phyloP scores from a whole-genome alignment of 1,140 invertebrate species.

The Neodiprion lecontei region DNA sequence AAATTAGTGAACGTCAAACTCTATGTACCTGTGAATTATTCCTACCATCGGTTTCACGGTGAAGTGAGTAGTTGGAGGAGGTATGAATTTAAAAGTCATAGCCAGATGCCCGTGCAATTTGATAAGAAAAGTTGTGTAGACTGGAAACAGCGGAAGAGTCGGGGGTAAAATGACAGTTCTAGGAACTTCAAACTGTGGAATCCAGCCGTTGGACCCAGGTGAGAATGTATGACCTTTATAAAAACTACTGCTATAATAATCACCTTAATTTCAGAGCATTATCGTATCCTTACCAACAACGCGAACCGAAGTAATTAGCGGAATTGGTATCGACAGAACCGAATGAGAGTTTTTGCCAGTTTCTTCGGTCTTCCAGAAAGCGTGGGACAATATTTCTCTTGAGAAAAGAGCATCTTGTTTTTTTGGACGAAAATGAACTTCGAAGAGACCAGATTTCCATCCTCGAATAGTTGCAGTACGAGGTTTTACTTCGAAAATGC shows the following conservation, averaged over 20 bases:
- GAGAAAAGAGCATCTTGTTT: conserved; percentile 22
- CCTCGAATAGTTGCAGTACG: conserved; percentile 20
- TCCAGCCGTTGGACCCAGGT: conserved; percentile 25
- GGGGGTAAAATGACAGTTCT: conserved; percentile 44
- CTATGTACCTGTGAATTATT: conserved; percentile 38
- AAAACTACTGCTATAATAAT: background rate
- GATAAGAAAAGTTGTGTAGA: conserved; percentile 45
- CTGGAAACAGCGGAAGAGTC: conserved; percentile 37
- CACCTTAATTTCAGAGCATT: background rate
- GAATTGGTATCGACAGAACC: conserved; percentile 11
- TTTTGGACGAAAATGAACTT: conserved; percentile 42
- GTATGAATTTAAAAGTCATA: conserved; percentile 43
- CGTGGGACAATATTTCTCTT: conserved; percentile 4
- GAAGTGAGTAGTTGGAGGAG: conserved; percentile 40
- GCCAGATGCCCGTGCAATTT: conserved; percentile 40
- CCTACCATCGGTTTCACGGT: conserved; percentile 47
- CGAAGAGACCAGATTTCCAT: conserved; percentile 36
- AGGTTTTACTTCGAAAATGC: conserved; percentile 39
- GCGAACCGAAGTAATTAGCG: conserved; percentile 32
- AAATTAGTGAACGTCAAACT: background rate
- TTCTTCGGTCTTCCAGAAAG: background rate
- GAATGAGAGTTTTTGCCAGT: background rate
- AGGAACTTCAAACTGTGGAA: conserved; percentile 43
- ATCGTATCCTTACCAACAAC: conserved; percentile 36
- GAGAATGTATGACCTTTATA: conserved; percentile 43